Evolutionary conservation across 2,888 invertebrate genomes (phyloP), one percentile per base, ranked within the genome.

Genomic region (Synergus laeviventris): DNA sequence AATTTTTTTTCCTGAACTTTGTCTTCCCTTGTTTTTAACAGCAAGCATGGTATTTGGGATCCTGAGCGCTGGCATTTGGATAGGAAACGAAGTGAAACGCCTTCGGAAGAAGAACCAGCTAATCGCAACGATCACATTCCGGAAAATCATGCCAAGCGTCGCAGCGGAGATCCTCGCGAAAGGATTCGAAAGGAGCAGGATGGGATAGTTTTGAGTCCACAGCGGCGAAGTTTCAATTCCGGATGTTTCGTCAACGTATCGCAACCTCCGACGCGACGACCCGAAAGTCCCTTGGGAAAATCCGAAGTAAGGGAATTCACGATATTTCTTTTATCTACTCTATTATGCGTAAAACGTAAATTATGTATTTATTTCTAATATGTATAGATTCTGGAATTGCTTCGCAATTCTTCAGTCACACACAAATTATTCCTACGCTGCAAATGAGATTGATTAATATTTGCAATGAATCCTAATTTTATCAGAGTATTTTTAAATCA

Each of bases 191-290:
- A 96, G 90, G 96, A 96, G 91, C 94, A 95, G 89, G 96, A 96
- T 90, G 95, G 95, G 74, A 96, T 97, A 84, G 95, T 97, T 83
- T 92, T 97, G 86, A 96, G 96, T 83, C 97, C 97, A 74, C 97
- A 97, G 91, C 93, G 97, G 14, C 93, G 96, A 82, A 96, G 96
- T 86, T 97, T 97, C 92, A 96, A 96, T 86, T 95, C 96, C 16
- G 97, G 97, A 76, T 97, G 97, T 91, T 96, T 95, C 84, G 96
- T 96, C 76, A 91, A 90, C 62, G 86, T 89, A 21, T 86, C 84
- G 74, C 89, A 89, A 74, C 86, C 87, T 12, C 79, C 86, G 16
- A 83, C 78, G 42, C 87, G 91, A 77, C 87, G 91, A 74, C 89
- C 91, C 2, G 91, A 91, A 73, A 91, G 91, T 78, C 91, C 91